phyloP scores from a whole-genome alignment of 2,888 invertebrate genomes.

The Rotaria macrura region DNA sequence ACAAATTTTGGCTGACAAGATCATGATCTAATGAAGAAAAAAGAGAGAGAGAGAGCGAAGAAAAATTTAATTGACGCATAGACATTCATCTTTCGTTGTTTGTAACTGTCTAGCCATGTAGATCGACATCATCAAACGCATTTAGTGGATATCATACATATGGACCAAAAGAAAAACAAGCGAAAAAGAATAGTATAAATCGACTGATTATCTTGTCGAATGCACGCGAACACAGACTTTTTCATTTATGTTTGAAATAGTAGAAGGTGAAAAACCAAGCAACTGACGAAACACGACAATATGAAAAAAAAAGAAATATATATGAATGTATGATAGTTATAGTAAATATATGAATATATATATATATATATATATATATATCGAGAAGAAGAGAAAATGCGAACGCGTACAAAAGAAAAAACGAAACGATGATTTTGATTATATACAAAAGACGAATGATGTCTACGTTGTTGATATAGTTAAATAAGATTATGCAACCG shows the following conservation, averaged over 20 bases:
- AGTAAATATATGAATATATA: background rate
- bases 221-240: background rate
- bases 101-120: background rate
- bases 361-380: background rate
- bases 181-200: background rate
- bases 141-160: background rate
- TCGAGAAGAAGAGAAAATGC: background rate
- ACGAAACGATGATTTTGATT: background rate
- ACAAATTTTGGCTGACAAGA: background rate
- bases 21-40: background rate
- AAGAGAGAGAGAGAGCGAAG: background rate
- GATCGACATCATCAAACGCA: background rate
- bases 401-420: background rate
- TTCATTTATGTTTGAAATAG: background rate
- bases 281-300: background rate
- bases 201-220: background rate
- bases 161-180: background rate
- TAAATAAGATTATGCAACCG: constrained; percentile 8
- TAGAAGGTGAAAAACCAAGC: background rate
- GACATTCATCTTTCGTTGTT: background rate
- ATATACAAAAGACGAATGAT: constrained; percentile 12
- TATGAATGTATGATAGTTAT: background rate
- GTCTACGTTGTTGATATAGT: constrained; percentile 6
- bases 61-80: background rate
- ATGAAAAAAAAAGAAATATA: background rate